Evolutionary conservation across 2,113 vertebrate genomes (phyloP).

Genomic region (Eira barbara): DNA sequence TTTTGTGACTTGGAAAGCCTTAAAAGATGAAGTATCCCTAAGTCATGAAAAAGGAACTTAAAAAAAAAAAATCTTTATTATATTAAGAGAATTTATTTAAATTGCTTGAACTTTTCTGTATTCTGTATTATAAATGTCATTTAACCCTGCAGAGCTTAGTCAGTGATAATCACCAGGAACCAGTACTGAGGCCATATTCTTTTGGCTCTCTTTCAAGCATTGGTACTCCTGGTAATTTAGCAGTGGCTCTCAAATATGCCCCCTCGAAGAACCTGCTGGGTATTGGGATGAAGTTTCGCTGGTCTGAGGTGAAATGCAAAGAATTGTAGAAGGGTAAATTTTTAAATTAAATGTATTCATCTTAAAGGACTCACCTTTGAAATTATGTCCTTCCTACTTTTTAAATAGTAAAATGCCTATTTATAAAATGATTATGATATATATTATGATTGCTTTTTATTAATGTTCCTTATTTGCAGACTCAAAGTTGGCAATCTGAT

Average conservation of each 20-base stretch:
- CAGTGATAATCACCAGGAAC: background rate
- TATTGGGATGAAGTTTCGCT: conserved; percentile 29
- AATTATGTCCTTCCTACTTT: conserved; percentile 27
- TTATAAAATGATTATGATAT: conserved; percentile 44
- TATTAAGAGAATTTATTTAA: background rate
- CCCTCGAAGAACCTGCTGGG: background rate
- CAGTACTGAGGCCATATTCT: background rate
- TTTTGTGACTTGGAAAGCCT: conserved; percentile 34
- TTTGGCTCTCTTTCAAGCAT: background rate
- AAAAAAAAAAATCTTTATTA: background rate
- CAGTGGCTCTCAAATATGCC: background rate
- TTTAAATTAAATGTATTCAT: conserved; percentile 26
- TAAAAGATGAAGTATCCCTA: conserved; percentile 32
- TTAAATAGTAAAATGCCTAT: conserved; percentile 24
- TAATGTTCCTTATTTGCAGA: conserved; percentile 7
- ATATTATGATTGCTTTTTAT: conserved; percentile 8
- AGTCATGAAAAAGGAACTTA: background rate
- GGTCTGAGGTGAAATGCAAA: conserved; percentile 12
- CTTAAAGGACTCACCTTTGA: conserved; percentile 42
- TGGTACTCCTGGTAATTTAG: conserved; percentile 13
- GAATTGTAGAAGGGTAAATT: background rate
- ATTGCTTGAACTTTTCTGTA: background rate
- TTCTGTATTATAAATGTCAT: background rate
- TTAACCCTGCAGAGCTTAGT: background rate
- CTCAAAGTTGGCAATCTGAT: background rate